phyloP scores from a whole-genome alignment of 2,113 vertebrate genomes.

The Pitta sordida region DNA sequence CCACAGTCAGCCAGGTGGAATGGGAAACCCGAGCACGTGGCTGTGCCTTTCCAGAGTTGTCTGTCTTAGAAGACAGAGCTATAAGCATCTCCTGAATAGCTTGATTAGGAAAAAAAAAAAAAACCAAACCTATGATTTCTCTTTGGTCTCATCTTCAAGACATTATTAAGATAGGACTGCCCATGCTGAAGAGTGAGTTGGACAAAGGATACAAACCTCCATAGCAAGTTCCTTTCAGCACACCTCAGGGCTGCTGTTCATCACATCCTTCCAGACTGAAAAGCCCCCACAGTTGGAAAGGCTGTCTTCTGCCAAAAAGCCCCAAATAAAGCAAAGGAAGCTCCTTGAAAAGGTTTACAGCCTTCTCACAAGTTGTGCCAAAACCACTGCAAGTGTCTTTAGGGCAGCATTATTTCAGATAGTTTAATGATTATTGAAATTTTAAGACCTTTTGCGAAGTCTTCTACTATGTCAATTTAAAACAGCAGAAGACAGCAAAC shows the following conservation, averaged over 20 bases:
- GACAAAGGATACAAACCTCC: not conserved
- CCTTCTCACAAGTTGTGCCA: conserved; percentile 48
- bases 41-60: not conserved
- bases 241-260: not conserved
- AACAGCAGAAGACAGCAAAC: not conserved
- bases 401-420: not conserved
- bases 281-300: not conserved
- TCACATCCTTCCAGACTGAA: not conserved
- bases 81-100: not conserved
- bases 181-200: not conserved
- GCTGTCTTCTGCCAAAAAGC: not conserved
- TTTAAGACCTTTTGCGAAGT: not conserved
- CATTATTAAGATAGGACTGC: not conserved
- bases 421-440: not conserved
- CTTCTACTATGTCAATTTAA: not conserved
- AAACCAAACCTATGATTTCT: not conserved
- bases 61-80: not conserved
- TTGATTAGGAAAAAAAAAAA: not conserved
- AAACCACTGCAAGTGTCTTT: not conserved
- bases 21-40: not conserved
- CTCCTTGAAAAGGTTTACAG: conserved; percentile 27
- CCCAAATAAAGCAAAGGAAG: conserved; percentile 22
- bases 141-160: not conserved
- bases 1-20: not conserved
- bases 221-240: not conserved